Base-by-base conservation (phyloP, 2,888 invertebrate species). In the Parapristionchus giblindavisi region DNA sequence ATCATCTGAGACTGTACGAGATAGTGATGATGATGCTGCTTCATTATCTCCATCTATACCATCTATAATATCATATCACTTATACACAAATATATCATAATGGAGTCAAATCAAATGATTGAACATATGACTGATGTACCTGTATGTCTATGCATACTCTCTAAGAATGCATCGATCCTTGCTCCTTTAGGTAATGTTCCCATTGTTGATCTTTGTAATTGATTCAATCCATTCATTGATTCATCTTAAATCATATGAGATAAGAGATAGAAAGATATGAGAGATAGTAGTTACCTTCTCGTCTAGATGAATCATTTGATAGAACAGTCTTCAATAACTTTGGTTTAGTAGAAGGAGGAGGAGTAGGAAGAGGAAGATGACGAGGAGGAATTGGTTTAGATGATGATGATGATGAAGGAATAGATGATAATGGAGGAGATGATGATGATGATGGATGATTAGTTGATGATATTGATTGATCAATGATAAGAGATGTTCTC, bases 151-250 rank as follows among this genome's bases (percentile, higher is more conserved):
- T 77, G 75, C 87, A 98, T 91, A 5, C 96, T 96, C 89, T 97
- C 96, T 74, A 98, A 90, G 89, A 95, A 98, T 6, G 96, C 97
- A 40, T 96, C 96, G 84, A 98, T 97, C 81, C 97, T 92, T 14
- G 95, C 95, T 65, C 94, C 96, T 90, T 97, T 98, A 0, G 98
- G 98, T 87, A 98, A 90, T 14, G 98, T 98, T 27, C 98, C 98
- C n/a, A 71, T 40, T n/a, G 54, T 71, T 21, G 36, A 34, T 32
- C 68, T 8, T 38, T 68, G 68, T 36, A 68, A 52, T 43, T 65
- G 63, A 24, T 27, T 43, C 63, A 65, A 21, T 21, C 63, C 63
- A 24, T 52, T 68, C n/a, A n/a, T n/a, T n/a, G n/a, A n/a, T n/a
- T n/a, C n/a, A n/a, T n/a, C n/a, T n/a, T n/a, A n/a, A n/a, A 29